phyloP scores from a whole-genome alignment of 1,140 invertebrate genomes.

The Drosophila arizonae region DNA sequence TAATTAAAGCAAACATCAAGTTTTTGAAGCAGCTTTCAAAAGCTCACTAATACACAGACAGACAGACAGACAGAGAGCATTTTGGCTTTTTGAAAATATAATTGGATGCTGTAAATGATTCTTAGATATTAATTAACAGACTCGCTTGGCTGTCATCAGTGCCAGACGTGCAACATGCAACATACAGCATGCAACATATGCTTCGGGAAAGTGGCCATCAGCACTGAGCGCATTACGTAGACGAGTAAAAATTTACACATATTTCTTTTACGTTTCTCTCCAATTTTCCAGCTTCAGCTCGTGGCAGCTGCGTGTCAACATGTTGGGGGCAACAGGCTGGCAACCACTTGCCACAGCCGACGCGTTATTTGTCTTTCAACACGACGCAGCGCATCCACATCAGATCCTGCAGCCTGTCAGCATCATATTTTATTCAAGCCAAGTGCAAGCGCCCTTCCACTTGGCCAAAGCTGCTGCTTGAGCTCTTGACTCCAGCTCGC shows the following conservation, averaged over 20 bases:
- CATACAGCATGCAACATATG: constrained; percentile 2
- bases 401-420: constrained; percentile 17
- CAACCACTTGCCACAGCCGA: constrained; percentile 59
- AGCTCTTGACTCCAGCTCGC: constrained; percentile 40
- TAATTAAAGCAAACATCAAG: not conserved
- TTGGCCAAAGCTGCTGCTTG: constrained; percentile 42
- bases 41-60: constrained; percentile 13
- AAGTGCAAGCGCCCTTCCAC: constrained; percentile 74
- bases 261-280: too few species aligned
- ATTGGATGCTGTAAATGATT: constrained; percentile 6
- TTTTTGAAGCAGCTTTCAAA: not conserved
- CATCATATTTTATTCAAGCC: constrained; percentile 78
- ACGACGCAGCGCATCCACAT: constrained; percentile 62
- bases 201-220: not conserved
- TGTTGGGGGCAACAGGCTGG: not conserved
- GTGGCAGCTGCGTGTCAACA: constrained; percentile 1
- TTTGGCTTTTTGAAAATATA: too few species aligned
- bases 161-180: constrained; percentile 8
- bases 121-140: constrained; percentile 11
- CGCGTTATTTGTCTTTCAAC: constrained; percentile 77
- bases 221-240: constrained; percentile 1
- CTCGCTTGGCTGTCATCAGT: constrained; percentile 6
- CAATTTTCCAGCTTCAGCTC: not conserved
- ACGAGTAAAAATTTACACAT: constrained; percentile 12
- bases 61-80: not conserved